Evolutionary conservation across 2,797 vertebrate species (phyloP), one percentile per base, ranked within the genome.

Genomic region (Trematomus bernacchii): DNA sequence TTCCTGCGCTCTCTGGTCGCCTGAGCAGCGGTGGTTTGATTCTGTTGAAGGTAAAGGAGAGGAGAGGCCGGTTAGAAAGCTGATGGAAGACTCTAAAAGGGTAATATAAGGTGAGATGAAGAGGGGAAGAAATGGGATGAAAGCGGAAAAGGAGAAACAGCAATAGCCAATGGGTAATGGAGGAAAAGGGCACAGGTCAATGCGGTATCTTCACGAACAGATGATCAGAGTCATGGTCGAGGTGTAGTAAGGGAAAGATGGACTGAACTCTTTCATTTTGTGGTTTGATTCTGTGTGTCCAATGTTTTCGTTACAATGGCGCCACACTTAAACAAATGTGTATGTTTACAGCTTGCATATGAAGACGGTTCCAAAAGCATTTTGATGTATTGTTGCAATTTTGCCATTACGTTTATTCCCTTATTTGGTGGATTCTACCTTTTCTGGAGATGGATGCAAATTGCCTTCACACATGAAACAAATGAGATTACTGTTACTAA

Each of bases 21-120:
- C 77, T 79, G 71, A 64, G 73, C 67, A 82, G 67, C 73, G 16
- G 62, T 65, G 68, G 86, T 75, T 84, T 90, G 67, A 85, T 85
- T 77, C 70, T 71, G 48, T 21, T 42, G 66, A 72, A 82, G 69
- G 84, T 68, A 67, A 68, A 68, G 62, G 46, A 71, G 67, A 68
- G 62, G 46, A 71, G 67, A 73, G 46, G 16, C 13, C 15, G 37
- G 33, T 43, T 46, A 30, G 44, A 68, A 51, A 47, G 75, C 64
- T 47, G 58, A 73, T 27, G 62, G 48, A 53, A 52, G 18, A 33
- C 11, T 18, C 11, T 57, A 48, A 61, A 18, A 12, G 50, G 30
- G 54, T 69, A 33, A 72, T 71, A 79, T 50, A 65, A 71, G 23
- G 66, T 51, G 40, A 23, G n/a, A 54, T 6, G 46, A 66, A 58